Evolutionary conservation across 2,113 vertebrate species (phyloP), one percentile per base, ranked within the genome.

Genomic region (Labeo catla): DNA sequence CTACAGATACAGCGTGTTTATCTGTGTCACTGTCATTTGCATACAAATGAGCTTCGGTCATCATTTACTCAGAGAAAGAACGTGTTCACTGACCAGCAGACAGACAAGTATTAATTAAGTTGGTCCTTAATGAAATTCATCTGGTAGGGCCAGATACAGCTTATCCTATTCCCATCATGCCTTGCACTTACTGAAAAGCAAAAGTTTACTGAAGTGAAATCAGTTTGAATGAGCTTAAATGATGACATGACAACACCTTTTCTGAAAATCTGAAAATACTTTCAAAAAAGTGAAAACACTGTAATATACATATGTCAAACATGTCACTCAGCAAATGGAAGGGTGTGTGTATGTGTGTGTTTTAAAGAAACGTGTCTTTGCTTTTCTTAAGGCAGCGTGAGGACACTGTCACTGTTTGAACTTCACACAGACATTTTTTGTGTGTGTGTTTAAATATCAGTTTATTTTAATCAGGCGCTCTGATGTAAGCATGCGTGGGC

Each of bases 11-110:
- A 79, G 87, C 47, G 84, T 70, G 83, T 89, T 91, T 91, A 87
- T 89, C 85, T 88, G 82, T 87, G 83, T 72, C 21, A 52, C 89
- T 21, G 76, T 84, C 87, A 93, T 94, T 93, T 93, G 90, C 92
- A 92, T 93, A 92, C 92, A 93, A 93, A 94, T 93, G 86, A 93
- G 87, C 77, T 61, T 45, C 36, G 21, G 19, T 63, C 77, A 80
- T 80, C 57, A 80, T 78, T 78, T 78, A 57, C 23, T 76, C 49
- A 8, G 47, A 52, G 23, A 9, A 16, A 16, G 13, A 76, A 49
- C 2, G 19, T 6, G 74, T 59, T 78, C 23, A 59, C 76, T 39
- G 76, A 78, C 77, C 54, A 61, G 54, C 77, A 13, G 39, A 61
- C 11, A 63, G 11, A 80, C 57, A 47, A n/a, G 28, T 52, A 63